Evolutionary conservation across 2,797 vertebrate species (phyloP), one percentile per base, ranked within the genome.

Genomic region (Ataeniobius toweri): DNA sequence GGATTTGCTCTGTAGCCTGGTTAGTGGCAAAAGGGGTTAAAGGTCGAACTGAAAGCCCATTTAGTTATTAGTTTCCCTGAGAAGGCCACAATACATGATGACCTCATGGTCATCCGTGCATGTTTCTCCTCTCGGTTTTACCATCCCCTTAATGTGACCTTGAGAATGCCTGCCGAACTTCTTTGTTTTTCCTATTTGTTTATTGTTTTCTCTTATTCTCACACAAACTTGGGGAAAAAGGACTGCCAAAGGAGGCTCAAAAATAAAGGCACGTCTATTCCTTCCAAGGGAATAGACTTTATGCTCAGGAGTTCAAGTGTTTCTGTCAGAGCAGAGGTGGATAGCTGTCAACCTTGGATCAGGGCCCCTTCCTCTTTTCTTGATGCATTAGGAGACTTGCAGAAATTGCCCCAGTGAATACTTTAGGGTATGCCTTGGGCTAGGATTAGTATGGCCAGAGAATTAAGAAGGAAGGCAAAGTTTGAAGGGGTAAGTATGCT

Each of bases 51-150:
- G 78, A 88, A 87, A 91, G 88, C 87, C 85, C 85, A 83, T 84
- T 68, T 81, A 85, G 82, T 91, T 89, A 93, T 94, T 93, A 91
- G 89, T 89, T 92, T 93, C 89, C 91, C 68, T 68, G 89, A 91
- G 80, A 89, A 89, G 84, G 84, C 83, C 84, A 87, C 83, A 86
- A 85, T 78, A 83, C 83, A 84, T 69, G 86, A 80, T 84, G 89
- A 86, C 91, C 92, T 90, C 87, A 76, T 86, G 85, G 84, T 90
- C 88, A 78, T 85, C 81, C 80, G 72, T 85, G 84, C 84, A 86
- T 86, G 86, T 82, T 72, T 79, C 61, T 26, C 9, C 75, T 22
- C 65, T 83, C 71, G 53, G 55, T 61, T 82, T 53, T 26, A 28
- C 63, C 69, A 74, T 76, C 73, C 77, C 84, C 79, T 83, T 73